A percentile compares a stretch with the other conserved stretches of the same genome.
Evolutionary conservation across 2,797 vertebrate genomes (phyloP).

Genomic region (Notoglanidium macrostoma): DNA sequence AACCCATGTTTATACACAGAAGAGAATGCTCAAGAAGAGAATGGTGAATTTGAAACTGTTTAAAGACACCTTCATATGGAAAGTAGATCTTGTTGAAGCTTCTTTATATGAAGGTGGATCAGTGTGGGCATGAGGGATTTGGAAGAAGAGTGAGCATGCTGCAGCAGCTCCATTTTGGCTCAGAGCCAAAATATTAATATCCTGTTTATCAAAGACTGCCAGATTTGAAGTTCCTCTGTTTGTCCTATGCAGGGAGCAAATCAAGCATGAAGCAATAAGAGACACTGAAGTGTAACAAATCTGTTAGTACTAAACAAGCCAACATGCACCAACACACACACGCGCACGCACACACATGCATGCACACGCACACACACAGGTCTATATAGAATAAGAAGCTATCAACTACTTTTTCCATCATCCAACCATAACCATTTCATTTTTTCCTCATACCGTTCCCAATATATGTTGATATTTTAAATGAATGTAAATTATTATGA

Average conservation of each 20-base stretch:
- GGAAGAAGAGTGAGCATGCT: too few relatives aligned
- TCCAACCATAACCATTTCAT: background rate
- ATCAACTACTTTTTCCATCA: too few relatives aligned
- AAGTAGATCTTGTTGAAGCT: background rate
- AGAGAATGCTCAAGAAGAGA: background rate
- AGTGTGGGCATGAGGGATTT: background rate
- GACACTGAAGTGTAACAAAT: background rate
- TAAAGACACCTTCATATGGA: background rate
- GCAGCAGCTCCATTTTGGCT: conserved; percentile 12
- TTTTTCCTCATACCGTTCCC: background rate
- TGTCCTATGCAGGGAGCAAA: conserved; percentile 23
- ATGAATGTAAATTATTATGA: background rate
- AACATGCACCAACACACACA: background rate
- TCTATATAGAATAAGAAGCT: too few relatives aligned
- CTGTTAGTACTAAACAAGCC: background rate
- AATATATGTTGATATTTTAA: background rate
- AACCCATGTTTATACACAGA: background rate
- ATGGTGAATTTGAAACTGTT: background rate
- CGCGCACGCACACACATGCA: too few relatives aligned
- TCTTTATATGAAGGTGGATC: background rate
- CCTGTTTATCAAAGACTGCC: conserved; percentile 27
- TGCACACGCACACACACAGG: too few relatives aligned
- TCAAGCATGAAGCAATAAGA: background rate
- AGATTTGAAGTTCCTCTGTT: conserved; percentile 2
- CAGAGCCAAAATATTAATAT: conserved; percentile 29